A percentile compares a stretch with the other conserved stretches of the same genome.
phyloP scores from a whole-genome alignment of 2,888 invertebrate genomes.

The Rhaphigaster nebulosa region DNA sequence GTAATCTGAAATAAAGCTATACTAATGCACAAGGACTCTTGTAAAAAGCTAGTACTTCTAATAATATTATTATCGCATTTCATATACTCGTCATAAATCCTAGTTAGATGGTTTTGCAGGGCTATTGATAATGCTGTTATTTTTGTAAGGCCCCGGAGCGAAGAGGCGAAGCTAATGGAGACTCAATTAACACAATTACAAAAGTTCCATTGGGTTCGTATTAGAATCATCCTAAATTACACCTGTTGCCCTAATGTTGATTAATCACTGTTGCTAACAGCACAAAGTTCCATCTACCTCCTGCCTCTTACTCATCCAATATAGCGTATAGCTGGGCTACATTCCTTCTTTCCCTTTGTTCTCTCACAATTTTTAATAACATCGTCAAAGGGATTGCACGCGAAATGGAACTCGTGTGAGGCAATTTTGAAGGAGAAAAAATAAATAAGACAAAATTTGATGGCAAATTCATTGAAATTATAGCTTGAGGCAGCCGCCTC shows the following conservation, averaged over 20 bases:
- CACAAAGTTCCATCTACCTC: background rate
- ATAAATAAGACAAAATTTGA: background rate
- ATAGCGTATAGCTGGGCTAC: background rate
- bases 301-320: background rate
- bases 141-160: background rate
- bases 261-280: background rate
- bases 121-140: background rate
- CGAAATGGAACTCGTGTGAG: background rate
- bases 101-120: background rate
- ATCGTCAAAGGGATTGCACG: background rate
- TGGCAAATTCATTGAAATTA: no score
- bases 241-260: slow-evolving; percentile 29
- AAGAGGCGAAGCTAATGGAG: background rate
- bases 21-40: no score
- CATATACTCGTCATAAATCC: background rate
- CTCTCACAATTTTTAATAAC: background rate
- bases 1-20: no score
- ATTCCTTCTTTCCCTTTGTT: background rate
- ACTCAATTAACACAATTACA: slow-evolving; percentile 22
- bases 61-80: no score
- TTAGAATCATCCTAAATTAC: slow-evolving; percentile 35
- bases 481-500: no score
- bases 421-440: background rate
- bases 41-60: no score
- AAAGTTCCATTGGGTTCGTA: background rate